phyloP scores from a whole-genome alignment of 1,140 invertebrate genomes.

The Camponotus vicinus region DNA sequence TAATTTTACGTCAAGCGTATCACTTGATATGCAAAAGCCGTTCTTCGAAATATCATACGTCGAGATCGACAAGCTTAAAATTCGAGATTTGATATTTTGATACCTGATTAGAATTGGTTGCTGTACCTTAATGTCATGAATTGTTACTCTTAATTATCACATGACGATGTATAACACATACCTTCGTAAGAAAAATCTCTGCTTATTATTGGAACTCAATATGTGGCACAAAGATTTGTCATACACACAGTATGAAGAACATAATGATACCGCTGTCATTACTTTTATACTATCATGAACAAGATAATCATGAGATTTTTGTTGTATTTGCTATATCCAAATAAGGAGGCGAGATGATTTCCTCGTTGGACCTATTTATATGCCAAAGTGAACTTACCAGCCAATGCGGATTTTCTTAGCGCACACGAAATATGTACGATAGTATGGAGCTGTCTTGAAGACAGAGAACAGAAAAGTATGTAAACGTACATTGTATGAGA shows the following conservation, averaged over 20 bases:
- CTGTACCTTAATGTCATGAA: conserved; percentile 48
- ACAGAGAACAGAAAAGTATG: conserved; percentile 52
- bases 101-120: conserved; percentile 49
- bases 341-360: conserved; percentile 57
- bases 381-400: conserved; percentile 81
- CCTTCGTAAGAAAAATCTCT: conserved; percentile 65
- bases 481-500: conserved; percentile 94
- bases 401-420: conserved; percentile 80
- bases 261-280: neutral
- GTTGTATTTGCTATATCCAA: conserved; percentile 56
- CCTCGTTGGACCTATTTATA: conserved; percentile 49
- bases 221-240: conserved; percentile 32
- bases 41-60: conserved; percentile 48
- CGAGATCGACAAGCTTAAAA: conserved; percentile 51
- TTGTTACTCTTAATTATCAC: conserved; percentile 61
- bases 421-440: conserved; percentile 75
- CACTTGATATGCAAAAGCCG: conserved; percentile 39
- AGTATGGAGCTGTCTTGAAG: conserved; percentile 66
- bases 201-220: conserved; percentile 49
- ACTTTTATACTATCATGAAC: conserved; percentile 32
- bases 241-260: conserved; percentile 28
- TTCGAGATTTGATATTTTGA: conserved; percentile 32
- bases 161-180: conserved; percentile 62
- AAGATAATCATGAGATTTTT: conserved; percentile 57
- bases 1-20: conserved; percentile 44